A percentile compares a stretch with the other conserved stretches of the same genome.
Evolutionary conservation across 2,113 vertebrate species (phyloP).

Genomic region (Rhabdornis inornatus): DNA sequence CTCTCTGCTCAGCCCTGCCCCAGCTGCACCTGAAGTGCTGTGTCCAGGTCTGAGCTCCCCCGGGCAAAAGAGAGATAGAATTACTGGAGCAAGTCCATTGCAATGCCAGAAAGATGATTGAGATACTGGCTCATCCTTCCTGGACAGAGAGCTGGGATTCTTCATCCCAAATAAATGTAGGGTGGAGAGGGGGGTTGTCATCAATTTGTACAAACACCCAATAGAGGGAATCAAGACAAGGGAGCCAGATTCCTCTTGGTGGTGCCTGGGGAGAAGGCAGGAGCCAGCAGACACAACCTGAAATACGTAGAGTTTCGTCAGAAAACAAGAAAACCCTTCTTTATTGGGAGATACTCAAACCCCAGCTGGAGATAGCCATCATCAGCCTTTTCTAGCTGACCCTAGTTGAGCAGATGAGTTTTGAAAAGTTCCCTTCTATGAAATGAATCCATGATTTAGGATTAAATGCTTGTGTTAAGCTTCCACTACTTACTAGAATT

Average conservation of each 20-base stretch:
- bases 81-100: neutral
- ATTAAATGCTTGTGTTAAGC: neutral
- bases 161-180: neutral
- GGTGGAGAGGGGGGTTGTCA: accelerated
- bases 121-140: neutral
- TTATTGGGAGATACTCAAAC: neutral
- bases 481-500: neutral
- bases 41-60: neutral
- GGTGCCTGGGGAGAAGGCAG: neutral
- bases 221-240: neutral
- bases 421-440: neutral
- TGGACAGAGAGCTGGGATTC: neutral
- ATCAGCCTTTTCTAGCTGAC: neutral
- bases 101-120: neutral
- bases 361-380: neutral
- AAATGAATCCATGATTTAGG: neutral
- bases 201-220: neutral
- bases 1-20: neutral
- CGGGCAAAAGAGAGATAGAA: neutral
- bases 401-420: neutral
- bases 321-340: neutral
- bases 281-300: neutral
- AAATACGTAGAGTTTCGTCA: neutral
- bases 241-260: neutral
- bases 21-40: neutral